Base-by-base conservation (phyloP, 2,888 invertebrate species). In the Scaptomyza caliginosa region DNA sequence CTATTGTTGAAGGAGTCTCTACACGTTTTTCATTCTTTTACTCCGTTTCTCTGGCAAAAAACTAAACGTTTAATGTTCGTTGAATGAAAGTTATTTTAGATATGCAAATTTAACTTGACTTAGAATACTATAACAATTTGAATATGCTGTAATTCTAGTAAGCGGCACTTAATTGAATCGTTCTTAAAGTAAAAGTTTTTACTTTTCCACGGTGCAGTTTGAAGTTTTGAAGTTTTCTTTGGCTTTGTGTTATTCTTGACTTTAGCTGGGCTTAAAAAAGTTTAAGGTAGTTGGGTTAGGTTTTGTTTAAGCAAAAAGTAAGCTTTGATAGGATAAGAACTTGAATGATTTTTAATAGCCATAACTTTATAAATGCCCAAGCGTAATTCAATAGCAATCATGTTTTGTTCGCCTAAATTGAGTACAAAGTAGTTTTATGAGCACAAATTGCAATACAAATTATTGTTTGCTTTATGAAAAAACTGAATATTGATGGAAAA, bases 51-150 rank as follows among this genome's bases (percentile, higher is more conserved):
- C 8, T 0, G 4, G 21, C 42, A 6, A 34, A 26, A 74, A 56
- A 39, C 45, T 36, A 45, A 62, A 48, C 54, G 56, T 23, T 63
- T 49, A 17, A 26, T 16, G 13, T 32, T 28, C 45, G 57, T 30
- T 49, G 26, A 26, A 30, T 71, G 49, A 26, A 30, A 75, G 46
- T 54, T 64, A 70, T 57, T 75, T 64, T 21, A 70, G 56, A 70
- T 69, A 70, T 56, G 75, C 75, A 56, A 70, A 69, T 70, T 57
- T 6, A 51, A 62, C 42, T 13, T 6, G 45, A 48, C 67, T 67
- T 21, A 34, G 38, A 7, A 34, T 28, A 11, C 42, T 38, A 39
- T 43, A 67, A 67, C 51, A 72, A 45, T 36, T 21, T 46, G 16
- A 16, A 54, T 50, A 50, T 26, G 38, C 43, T 67, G 40, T 67